A percentile compares a stretch with the other conserved stretches of the same genome.
These are phyloP conservation scores for Automeris io DNA, from an alignment of 2,888 invertebrate species.

Conservation along the genomic window DNA sequence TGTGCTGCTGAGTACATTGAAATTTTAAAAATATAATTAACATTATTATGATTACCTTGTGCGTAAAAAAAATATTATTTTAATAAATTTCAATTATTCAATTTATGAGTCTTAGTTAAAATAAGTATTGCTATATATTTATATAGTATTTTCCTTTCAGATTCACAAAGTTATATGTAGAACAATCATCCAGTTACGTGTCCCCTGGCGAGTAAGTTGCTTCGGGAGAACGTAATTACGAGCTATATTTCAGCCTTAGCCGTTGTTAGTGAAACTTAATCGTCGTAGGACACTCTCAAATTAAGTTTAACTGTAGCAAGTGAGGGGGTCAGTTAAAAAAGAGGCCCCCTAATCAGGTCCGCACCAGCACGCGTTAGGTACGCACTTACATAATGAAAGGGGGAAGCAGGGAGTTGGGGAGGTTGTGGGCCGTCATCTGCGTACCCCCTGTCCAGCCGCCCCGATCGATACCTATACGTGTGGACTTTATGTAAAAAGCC, in stretches of 20 bases:
- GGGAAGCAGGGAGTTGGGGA: slow-evolving; percentile 55
- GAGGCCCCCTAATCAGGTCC: slow-evolving; percentile 75
- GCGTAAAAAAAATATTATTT: not conserved
- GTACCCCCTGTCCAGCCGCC: slow-evolving; percentile 74
- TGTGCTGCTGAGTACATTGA: not conserved
- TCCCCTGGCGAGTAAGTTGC: slow-evolving; percentile 1
- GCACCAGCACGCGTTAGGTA: slow-evolving; percentile 72
- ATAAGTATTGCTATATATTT: too few relatives aligned
- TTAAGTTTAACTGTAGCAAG: slow-evolving; percentile 72
- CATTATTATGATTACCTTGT: not conserved
- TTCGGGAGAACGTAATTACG: slow-evolving; percentile 11
- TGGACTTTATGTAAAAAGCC: slow-evolving; percentile 77
- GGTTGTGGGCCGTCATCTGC: slow-evolving; percentile 70
- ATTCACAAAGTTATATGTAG: slow-evolving; percentile 7
- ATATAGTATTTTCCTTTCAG: too few relatives aligned
- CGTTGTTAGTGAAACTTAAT: slow-evolving; percentile 47
- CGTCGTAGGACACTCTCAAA: slow-evolving; percentile 60
- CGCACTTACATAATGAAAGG: slow-evolving; percentile 78
- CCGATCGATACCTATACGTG: slow-evolving; percentile 76
- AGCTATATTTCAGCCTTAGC: slow-evolving; percentile 24
- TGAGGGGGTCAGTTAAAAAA: slow-evolving; percentile 76
- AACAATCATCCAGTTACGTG: slow-evolving; percentile 4
- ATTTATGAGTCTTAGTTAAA: too few relatives aligned
- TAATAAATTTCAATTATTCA: too few relatives aligned
- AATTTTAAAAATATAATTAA: too few relatives aligned